phyloP scores from a whole-genome alignment of 2,888 invertebrate species.

The Elegia similella region DNA sequence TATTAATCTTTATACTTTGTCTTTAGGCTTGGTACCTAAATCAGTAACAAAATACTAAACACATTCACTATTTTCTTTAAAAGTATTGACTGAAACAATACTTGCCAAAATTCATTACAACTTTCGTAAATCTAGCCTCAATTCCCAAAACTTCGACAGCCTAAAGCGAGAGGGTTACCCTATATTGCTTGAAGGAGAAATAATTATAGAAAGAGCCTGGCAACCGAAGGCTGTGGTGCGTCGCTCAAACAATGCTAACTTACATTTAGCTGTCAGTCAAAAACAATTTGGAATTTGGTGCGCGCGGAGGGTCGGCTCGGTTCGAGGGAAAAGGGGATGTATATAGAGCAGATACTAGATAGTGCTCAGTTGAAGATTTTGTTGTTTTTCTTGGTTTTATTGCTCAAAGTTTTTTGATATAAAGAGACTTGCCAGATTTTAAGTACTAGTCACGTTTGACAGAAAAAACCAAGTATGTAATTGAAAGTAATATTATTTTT shows the following conservation, averaged over 20 bases:
- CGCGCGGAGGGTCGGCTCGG: conserved; percentile 70
- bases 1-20: too few relatives aligned
- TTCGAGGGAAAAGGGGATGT: conserved; percentile 49
- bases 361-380: not conserved
- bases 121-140: conserved; percentile 16
- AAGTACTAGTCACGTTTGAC: too few relatives aligned
- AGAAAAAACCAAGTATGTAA: too few relatives aligned
- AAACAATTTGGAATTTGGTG: conserved; percentile 82
- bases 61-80: not conserved
- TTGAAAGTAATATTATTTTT: too few relatives aligned
- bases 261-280: conserved; percentile 82
- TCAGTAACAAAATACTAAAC: not conserved
- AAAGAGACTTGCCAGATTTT: too few relatives aligned
- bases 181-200: conserved; percentile 50
- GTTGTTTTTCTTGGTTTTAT: too few relatives aligned
- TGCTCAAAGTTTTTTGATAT: too few relatives aligned
- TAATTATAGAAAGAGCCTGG: conserved; percentile 74
- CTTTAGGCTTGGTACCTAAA: too few relatives aligned
- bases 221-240: conserved; percentile 63
- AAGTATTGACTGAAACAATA: not conserved
- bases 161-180: conserved; percentile 32
- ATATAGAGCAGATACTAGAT: conserved; percentile 49
- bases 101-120: conserved; percentile 2
- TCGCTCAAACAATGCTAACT: conserved; percentile 80
- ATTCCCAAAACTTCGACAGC: conserved; percentile 26